phyloP scores from a whole-genome alignment of 1,140 invertebrate species.

The Sminthurinus signatus region DNA sequence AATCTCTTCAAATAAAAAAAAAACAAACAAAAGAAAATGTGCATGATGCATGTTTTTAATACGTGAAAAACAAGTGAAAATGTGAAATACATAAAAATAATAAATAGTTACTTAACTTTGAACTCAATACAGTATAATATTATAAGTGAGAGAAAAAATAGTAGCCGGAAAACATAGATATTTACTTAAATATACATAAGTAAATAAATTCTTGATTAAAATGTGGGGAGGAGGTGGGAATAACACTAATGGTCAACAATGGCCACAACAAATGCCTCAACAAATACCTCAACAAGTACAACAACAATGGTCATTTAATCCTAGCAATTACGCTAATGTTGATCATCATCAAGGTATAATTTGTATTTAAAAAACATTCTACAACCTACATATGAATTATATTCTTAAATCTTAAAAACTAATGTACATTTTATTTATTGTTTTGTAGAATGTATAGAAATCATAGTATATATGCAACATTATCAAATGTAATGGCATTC shows the following conservation, averaged over 20 bases:
- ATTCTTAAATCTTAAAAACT: conserved; percentile 8
- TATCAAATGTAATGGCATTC: neutral
- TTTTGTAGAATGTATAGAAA: neutral
- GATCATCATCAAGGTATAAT: conserved; percentile 33
- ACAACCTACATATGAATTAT: neutral
- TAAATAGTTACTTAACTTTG: too few relatives aligned
- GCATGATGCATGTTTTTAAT: too few relatives aligned
- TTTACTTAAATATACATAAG: too few relatives aligned
- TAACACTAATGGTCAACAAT: conserved; percentile 1
- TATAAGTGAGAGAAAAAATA: too few relatives aligned
- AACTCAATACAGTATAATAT: too few relatives aligned
- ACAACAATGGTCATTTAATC: conserved; percentile 35
- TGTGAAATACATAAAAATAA: too few relatives aligned
- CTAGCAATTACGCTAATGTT: conserved; percentile 30
- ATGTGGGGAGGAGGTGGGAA: conserved; percentile 17
- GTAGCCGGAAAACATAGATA: too few relatives aligned
- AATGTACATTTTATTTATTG: neutral
- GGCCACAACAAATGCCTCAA: neutral
- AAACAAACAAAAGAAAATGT: too few relatives aligned
- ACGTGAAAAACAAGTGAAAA: too few relatives aligned
- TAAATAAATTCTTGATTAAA: too few relatives aligned
- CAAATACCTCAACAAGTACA: conserved; percentile 1
- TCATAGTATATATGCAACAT: neutral
- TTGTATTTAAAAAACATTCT: neutral
- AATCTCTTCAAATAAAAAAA: too few relatives aligned